Base-by-base conservation (phyloP, 2,113 vertebrate genomes). In the Stercorarius parasiticus region DNA sequence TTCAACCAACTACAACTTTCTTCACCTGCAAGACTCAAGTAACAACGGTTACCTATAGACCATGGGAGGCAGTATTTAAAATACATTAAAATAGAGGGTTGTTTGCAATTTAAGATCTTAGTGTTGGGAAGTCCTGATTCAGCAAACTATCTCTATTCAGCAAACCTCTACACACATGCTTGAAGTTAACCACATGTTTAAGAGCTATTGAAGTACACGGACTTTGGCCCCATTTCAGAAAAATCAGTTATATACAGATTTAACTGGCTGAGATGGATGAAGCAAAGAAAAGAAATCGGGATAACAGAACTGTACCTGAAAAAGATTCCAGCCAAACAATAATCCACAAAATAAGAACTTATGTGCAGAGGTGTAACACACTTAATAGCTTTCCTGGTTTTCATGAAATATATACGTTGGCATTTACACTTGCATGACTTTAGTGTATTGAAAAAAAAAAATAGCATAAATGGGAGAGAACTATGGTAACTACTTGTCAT, bases 151-250 rank as follows among this genome's bases (percentile, higher is more conserved):
- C 80, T 94, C 66, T 84, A 32, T 74, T 80, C 83, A 82, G 81
- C 73, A 87, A 95, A 38, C 53, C 62, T 53, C 53, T 94, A 79
- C 89, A 95, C 89, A 95, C 84, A 95, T 96, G 96, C 94, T 96
- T 93, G 82, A 95, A 97, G 94, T 95, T 94, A 95, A 92, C 80
- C 94, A 95, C 26, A 92, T 95, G 94, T 89, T 93, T 84, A 91
- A 94, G 78, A 95, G 90, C 91, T 94, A 93, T 87, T 95, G 91
- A 97, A 95, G 89, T 91, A 76, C 78, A 80, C 4, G 49, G 93
- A 93, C 71, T 77, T 95, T 97, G 96, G 96, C 93, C 64, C 15
- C 74, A 55, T 90, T 96, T 96, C 96, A 97, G 93, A 96, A 94
- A 85, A 93, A 92, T 82, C 95, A 62, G 82, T 93, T 88, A 91